These are phyloP conservation scores for Paedocypris micromegethes DNA, from an alignment of 2,797 vertebrate species.

Conservation along the genomic window DNA sequence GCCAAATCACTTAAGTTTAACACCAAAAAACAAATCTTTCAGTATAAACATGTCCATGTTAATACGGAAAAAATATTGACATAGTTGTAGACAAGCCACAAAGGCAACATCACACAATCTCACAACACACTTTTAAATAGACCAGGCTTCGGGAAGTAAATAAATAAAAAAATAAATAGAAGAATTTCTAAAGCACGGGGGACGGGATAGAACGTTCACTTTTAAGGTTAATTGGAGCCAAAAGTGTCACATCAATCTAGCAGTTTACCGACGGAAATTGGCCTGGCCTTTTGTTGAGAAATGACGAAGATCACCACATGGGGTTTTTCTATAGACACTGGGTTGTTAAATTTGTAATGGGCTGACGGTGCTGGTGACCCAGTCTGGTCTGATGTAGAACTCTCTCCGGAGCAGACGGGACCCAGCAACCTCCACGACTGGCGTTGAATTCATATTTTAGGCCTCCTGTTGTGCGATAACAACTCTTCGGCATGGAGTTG, in stretches of 20 bases:
- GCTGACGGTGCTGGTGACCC: slow-evolving; percentile 52
- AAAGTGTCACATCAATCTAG: slow-evolving; percentile 82
- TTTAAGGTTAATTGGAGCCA: slow-evolving; percentile 86
- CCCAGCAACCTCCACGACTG: slow-evolving; percentile 39
- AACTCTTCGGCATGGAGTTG: slow-evolving; percentile 41
- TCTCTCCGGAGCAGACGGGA: slow-evolving; percentile 39
- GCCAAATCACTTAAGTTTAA: no score
- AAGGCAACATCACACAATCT: neutral
- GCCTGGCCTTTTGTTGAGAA: slow-evolving; percentile 75
- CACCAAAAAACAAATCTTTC: no score
- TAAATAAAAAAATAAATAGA: slow-evolving; percentile 44
- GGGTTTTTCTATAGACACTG: slow-evolving; percentile 55
- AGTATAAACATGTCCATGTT: no score
- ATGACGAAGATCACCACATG: slow-evolving; percentile 62
- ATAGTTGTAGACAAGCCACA: no score
- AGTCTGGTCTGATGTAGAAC: slow-evolving; percentile 50
- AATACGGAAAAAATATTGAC: no score
- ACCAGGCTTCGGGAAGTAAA: slow-evolving; percentile 36
- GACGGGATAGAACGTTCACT: slow-evolving; percentile 68
- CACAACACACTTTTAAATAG: slow-evolving; percentile 25
- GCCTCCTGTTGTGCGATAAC: slow-evolving; percentile 42
- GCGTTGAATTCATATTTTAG: slow-evolving; percentile 51
- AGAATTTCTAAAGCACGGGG: slow-evolving; percentile 19
- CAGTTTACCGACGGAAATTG: slow-evolving; percentile 78
- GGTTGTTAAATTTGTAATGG: slow-evolving; percentile 56